Evolutionary conservation across 2,888 invertebrate species (phyloP).

Genomic region (Itoplectis maculator): DNA sequence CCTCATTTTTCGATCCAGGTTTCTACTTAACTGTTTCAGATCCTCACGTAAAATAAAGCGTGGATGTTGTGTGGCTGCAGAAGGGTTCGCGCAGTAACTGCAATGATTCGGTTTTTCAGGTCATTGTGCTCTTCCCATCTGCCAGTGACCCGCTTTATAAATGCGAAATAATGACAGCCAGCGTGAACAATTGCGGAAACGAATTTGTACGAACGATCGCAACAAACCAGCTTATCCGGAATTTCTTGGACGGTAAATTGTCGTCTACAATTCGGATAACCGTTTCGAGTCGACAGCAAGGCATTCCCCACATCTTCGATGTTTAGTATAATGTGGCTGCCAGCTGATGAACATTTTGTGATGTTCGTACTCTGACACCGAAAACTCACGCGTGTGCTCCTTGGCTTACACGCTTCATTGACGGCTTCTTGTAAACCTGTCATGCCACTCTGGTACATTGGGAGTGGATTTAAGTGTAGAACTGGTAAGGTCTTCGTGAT

Average conservation of each 20-base stretch:
- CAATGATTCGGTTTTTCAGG: slow-evolving; percentile 2
- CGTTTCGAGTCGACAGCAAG: slow-evolving; percentile 30
- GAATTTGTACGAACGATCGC: slow-evolving; percentile 12
- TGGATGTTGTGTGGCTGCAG: slow-evolving; percentile 26
- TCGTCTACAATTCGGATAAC: slow-evolving; percentile 35
- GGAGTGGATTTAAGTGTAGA: slow-evolving; percentile 11
- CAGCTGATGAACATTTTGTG: slow-evolving; percentile 19
- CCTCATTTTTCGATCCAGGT: background rate
- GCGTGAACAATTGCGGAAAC: slow-evolving; percentile 45
- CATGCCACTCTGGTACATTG: slow-evolving; percentile 18
- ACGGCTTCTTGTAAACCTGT: slow-evolving; percentile 40
- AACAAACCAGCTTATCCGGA: slow-evolving; percentile 22
- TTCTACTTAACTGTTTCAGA: slow-evolving; percentile 3
- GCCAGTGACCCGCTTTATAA: slow-evolving; percentile 43
- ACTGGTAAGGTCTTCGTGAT: background rate
- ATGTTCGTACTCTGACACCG: slow-evolving; percentile 37
- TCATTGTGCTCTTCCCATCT: slow-evolving; percentile 59
- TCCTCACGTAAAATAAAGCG: slow-evolving; percentile 34
- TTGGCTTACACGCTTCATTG: slow-evolving; percentile 8
- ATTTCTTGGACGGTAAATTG: slow-evolving; percentile 44
- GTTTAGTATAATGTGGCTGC: slow-evolving; percentile 31
- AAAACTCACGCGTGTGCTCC: slow-evolving; percentile 3
- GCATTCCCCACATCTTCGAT: slow-evolving; percentile 38
- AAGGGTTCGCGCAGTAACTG: slow-evolving; percentile 18
- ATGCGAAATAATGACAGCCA: slow-evolving; percentile 42